Percentiles rank a stretch among this genome's conserved stretches.
Conservation (phyloP, 2,797 vertebrate genomes). For the Falco rusticolus region DNA sequence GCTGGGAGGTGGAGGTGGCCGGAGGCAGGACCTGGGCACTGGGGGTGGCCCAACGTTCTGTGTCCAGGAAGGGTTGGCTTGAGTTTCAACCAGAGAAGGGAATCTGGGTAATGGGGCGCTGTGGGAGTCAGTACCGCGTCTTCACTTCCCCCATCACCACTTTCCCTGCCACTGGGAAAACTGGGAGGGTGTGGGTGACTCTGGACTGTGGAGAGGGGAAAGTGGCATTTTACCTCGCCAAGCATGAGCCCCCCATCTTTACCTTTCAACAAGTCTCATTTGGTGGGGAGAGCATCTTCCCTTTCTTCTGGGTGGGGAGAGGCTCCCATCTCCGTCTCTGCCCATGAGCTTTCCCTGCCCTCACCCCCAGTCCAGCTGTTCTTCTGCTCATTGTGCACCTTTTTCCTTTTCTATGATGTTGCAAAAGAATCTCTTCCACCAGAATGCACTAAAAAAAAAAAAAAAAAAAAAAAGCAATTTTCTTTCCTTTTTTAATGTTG, state of each 20-base stretch:
- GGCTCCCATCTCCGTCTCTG: neutral
- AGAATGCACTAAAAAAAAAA: neutral
- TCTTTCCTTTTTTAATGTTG: neutral
- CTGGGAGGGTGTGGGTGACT: slow-evolving; percentile 61
- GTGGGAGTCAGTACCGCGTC: slow-evolving; percentile 74
- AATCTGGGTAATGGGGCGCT: slow-evolving; percentile 69
- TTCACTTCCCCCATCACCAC: slow-evolving; percentile 75
- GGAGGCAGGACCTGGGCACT: slow-evolving; percentile 61
- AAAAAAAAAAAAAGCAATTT: neutral
- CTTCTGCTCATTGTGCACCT: neutral
- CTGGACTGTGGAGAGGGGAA: slow-evolving; percentile 49
- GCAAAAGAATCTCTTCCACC: neutral
- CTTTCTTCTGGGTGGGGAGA: slow-evolving; percentile 29
- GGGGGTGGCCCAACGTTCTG: slow-evolving; percentile 58
- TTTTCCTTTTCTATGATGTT: neutral
- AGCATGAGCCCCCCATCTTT: neutral
- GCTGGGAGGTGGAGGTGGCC: neutral
- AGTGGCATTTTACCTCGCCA: neutral
- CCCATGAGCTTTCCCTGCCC: neutral
- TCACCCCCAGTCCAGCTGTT: too few relatives aligned
- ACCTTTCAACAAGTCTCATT: neutral
- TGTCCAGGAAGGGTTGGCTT: neutral
- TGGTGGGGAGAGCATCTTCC: neutral
- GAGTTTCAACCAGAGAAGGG: slow-evolving; percentile 42
- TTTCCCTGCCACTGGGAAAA: slow-evolving; percentile 62